Conservation (phyloP, 2,797 vertebrate genomes). For the Rachycentron canadum region DNA sequence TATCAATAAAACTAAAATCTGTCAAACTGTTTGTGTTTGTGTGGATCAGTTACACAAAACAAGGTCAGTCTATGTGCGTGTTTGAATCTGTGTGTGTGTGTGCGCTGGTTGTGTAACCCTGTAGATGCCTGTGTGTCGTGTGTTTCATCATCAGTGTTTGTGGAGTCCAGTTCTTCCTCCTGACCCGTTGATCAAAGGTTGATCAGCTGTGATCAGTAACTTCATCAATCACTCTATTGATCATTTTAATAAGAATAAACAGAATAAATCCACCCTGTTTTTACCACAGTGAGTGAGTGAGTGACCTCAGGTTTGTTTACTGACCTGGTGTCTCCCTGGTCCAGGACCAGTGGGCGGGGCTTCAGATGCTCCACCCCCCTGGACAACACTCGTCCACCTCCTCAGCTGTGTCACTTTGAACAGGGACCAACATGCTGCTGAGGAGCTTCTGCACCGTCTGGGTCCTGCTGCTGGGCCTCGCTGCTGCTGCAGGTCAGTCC, state of each 20-base stretch:
- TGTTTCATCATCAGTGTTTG: neutral
- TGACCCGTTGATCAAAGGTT: too few species aligned
- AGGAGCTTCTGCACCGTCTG: constrained; percentile 44
- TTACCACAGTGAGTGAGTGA: neutral
- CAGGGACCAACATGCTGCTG: constrained; percentile 49
- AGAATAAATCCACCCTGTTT: too few species aligned
- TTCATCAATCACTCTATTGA: too few species aligned
- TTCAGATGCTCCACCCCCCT: neutral
- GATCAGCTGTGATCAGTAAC: too few species aligned
- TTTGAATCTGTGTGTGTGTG: neutral
- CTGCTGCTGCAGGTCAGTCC: constrained; percentile 60
- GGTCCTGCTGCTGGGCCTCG: constrained; percentile 20
- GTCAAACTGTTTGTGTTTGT: too few species aligned
- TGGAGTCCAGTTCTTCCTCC: too few species aligned
- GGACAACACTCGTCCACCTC: fast-evolving
- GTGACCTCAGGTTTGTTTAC: neutral
- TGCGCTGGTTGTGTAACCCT: too few species aligned
- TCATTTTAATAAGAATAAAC: too few species aligned
- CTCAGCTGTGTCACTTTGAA: neutral
- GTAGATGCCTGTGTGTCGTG: too few species aligned
- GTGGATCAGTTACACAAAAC: too few species aligned
- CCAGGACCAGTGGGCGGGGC: constrained; percentile 10
- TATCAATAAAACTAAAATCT: too few species aligned
- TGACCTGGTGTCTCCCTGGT: neutral
- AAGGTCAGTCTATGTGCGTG: neutral